Base-by-base conservation (phyloP, 2,113 vertebrate species). In the Fulmarus glacialis region DNA sequence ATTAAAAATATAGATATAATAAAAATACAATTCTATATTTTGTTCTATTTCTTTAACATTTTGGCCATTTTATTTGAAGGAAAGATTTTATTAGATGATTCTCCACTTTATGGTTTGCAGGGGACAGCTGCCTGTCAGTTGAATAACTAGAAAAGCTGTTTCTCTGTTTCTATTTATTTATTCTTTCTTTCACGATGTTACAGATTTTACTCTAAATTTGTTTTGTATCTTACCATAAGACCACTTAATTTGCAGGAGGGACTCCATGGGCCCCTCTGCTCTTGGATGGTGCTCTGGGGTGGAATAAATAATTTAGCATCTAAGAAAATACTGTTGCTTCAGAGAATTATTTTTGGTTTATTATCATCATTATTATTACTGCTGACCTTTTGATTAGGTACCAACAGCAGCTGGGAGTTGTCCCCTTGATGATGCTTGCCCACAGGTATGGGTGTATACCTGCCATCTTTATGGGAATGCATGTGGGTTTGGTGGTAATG, bases 221-320 rank as follows among this genome's bases (percentile, higher is more conserved):
- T 45, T 85, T 82, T 71, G 24, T 77, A 15, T 80, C 20, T 90
- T 58, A 70, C 21, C 5, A 4, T 50, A 45, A 77, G 56, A 73
- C 13, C 24, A 50, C n/a, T 68, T 67, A 10, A 52, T 60, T 55
- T 68, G 26, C 59, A 73, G 47, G 36, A 60, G 32, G 40, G 48
- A 42, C 36, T 81, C 63, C 24, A 12, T 34, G 32, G 12, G 4
- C 3, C 11, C 2, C 3, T 12, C 11, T 1, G 4, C 48, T 47
- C 8, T 15, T 87, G 34, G 58, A 53, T 72, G n/a, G n/a, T 91
- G n/a, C 22, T 77, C 19, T 68, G 36, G 21, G n/a, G 13, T 42
- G 18, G 34, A 84, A 84, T 59, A 87, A 89, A 68, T n/a, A 52
- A 73, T 50, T n/a, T 48, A 27, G 18, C 34, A 40, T 73, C 24